Evolutionary conservation across 2,888 invertebrate species (phyloP).

Genomic region (Andricus quercusramuli): DNA sequence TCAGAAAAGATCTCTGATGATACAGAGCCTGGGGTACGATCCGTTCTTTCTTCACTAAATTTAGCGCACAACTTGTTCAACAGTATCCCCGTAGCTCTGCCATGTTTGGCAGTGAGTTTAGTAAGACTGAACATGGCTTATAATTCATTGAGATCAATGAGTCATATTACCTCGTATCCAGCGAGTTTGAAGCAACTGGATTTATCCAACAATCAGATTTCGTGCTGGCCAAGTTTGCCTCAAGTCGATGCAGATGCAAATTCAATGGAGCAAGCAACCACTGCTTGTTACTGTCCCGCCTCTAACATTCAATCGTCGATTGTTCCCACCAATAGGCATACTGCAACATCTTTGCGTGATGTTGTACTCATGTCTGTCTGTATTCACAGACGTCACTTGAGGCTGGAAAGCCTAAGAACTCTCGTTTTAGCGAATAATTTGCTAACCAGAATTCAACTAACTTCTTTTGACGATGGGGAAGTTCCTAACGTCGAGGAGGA

Average conservation of each 20-base stretch:
- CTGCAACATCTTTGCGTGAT: conserved; percentile 84
- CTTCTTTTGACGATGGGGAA: conserved; percentile 85
- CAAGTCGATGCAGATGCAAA: conserved; percentile 82
- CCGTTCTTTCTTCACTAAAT: conserved; percentile 88
- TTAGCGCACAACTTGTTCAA: conserved; percentile 95
- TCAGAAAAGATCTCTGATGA: conserved; percentile 84
- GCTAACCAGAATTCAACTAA: conserved; percentile 86
- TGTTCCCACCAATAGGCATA: conserved; percentile 74
- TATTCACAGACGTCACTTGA: conserved; percentile 89
- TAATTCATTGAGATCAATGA: conserved; percentile 84
- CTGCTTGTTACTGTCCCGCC: conserved; percentile 85
- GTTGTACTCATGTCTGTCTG: conserved; percentile 91
- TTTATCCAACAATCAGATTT: conserved; percentile 94
- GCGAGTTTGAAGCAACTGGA: conserved; percentile 94
- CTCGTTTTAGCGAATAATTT: conserved; percentile 93
- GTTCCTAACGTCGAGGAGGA: conserved; percentile 81
- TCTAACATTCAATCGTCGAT: conserved; percentile 71
- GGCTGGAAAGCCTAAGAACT: conserved; percentile 90
- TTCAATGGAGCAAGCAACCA: conserved; percentile 84
- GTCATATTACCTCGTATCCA: conserved; percentile 91
- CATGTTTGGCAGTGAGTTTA: conserved; percentile 93
- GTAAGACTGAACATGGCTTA: conserved; percentile 94
- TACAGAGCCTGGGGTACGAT: conserved; percentile 81
- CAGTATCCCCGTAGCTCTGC: conserved; percentile 91
- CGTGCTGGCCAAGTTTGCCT: conserved; percentile 93